phyloP scores from a whole-genome alignment of 1,140 invertebrate species.

The Sycophila sp. region DNA sequence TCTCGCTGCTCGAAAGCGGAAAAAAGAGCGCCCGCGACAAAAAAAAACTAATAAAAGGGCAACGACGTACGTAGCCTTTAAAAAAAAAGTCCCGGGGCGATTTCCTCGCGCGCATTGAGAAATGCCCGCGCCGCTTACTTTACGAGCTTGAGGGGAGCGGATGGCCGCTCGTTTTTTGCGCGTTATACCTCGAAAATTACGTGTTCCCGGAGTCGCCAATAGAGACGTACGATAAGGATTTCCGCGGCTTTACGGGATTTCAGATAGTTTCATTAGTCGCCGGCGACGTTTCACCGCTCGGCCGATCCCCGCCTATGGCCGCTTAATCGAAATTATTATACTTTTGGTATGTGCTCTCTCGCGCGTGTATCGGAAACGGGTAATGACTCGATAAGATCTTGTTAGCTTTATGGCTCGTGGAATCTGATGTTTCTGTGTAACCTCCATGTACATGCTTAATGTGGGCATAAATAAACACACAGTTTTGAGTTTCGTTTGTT shows the following conservation, averaged over 20 bases:
- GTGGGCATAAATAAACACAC: not conserved
- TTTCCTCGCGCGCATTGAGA: not conserved
- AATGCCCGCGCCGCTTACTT: slow-evolving; percentile 11
- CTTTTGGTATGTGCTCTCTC: not conserved
- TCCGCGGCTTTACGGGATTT: not conserved
- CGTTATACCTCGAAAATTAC: not conserved
- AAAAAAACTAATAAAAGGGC: no score
- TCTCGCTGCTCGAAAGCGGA: no score
- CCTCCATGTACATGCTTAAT: not conserved
- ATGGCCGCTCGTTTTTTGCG: not conserved
- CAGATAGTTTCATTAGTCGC: slow-evolving; percentile 21
- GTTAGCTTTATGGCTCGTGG: slow-evolving; percentile 8
- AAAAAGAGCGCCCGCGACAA: no score
- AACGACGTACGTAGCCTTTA: not conserved
- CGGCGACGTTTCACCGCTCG: not conserved
- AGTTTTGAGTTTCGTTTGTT: not conserved
- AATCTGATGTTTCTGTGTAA: slow-evolving; percentile 2
- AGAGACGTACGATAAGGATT: slow-evolving; percentile 11
- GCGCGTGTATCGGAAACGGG: not conserved
- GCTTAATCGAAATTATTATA: slow-evolving; percentile 1
- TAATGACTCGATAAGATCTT: slow-evolving; percentile 20
- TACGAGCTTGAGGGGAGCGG: not conserved
- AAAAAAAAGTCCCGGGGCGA: not conserved
- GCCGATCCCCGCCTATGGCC: not conserved
- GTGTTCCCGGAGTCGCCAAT: no score